Evolutionary conservation across 2,113 vertebrate genomes (phyloP), one percentile per base, ranked within the genome.

Genomic region (Rhodinocichla rosea): DNA sequence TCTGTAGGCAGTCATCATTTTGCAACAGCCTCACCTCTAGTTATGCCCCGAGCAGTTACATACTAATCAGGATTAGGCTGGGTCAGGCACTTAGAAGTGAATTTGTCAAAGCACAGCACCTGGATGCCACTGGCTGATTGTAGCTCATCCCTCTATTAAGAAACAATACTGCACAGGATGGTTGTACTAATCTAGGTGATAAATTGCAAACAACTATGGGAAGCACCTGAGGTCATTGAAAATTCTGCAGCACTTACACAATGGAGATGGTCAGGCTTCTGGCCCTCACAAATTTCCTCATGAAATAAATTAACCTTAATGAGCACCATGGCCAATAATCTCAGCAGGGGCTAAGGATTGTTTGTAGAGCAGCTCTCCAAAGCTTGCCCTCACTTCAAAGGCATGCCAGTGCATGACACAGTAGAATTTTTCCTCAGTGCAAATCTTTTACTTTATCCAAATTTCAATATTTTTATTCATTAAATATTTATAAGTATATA

Each of bases 111-210:
- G 42, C 30, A 69, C 23, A 53, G 33, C 30, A 68, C 40, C 12
- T 33, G 32, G 45, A 33, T 52, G 39, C 37, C 71, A 35, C 45
- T 35, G 15, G 40, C 16, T 83, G 21, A 55, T 9, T 10, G 27
- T 22, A 37, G 50, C 3, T 2, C n/a, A 7, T 35, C 57, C 56
- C 23, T 50, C 35, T 20, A 0, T 40, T 39, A n/a, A 0, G 6
- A 77, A 26, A 15, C 24, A 13, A 10, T 17, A 44, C 24, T 33
- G 10, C 57, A 67, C 17, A 7, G 6, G 9, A 6, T 13, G 22
- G 6, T 22, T 40, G 22, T 32, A 50, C 6, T 40, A 33, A 14
- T 42, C 37, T 21, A 60, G 35, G 17, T 24, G 35, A 59, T 39
- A 69, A 64, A 73, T 19, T 47, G 30, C 32, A 60, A 80, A 71